phyloP scores from a whole-genome alignment of 2,797 vertebrate genomes.

The Semaprochilodus insignis region DNA sequence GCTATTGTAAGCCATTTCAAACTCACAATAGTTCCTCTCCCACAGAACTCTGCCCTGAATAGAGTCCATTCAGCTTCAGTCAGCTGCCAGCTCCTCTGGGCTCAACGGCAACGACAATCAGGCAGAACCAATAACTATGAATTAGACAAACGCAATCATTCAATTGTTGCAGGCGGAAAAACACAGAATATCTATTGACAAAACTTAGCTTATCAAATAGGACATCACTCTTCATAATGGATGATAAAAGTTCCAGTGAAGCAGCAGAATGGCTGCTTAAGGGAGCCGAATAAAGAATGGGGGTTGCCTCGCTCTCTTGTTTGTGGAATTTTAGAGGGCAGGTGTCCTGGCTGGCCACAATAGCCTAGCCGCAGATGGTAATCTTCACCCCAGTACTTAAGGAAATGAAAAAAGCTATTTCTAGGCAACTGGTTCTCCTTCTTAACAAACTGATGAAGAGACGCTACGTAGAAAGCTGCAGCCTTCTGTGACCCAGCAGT shows the following conservation, averaged over 20 bases:
- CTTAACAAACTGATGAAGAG: constrained; percentile 1
- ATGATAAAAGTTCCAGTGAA: neutral
- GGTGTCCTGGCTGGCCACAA: constrained; percentile 26
- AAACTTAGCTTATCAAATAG: constrained; percentile 27
- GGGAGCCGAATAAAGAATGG: neutral
- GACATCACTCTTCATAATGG: constrained; percentile 11
- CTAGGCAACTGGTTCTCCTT: constrained; percentile 30
- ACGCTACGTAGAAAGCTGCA: neutral
- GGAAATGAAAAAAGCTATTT: constrained; percentile 52
- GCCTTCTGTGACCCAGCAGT: neutral
- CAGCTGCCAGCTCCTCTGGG: neutral
- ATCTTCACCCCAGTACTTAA: constrained; percentile 35
- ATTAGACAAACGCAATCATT: constrained; percentile 13
- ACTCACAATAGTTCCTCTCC: constrained; percentile 33
- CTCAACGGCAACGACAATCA: neutral
- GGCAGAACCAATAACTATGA: constrained; percentile 29
- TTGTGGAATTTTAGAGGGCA: constrained; percentile 25
- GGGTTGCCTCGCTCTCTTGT: neutral
- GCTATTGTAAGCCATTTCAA: constrained; percentile 42
- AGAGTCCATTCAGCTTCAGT: constrained; percentile 24
- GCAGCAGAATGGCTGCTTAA: neutral
- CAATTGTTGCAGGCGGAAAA: neutral
- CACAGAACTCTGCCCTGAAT: neutral
- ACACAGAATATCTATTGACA: neutral
- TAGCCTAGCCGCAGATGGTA: constrained; percentile 23